Evolutionary conservation across 1,140 invertebrate genomes (phyloP).

Genomic region (Nilaparvata lugens): DNA sequence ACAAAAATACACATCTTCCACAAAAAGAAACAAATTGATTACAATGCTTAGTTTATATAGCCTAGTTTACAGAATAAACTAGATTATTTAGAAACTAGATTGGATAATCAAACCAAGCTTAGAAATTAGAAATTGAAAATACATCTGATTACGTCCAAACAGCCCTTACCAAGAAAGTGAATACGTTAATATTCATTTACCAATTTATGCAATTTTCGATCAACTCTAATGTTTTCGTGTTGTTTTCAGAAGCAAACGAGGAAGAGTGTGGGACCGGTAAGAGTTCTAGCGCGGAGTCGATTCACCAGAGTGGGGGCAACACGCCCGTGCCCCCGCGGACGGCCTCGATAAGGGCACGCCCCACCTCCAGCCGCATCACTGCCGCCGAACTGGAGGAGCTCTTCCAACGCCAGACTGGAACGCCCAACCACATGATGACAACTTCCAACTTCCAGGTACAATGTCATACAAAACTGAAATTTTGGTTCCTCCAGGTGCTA

Average conservation of each 20-base stretch:
- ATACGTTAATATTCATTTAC: no score
- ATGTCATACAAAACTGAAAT: no score
- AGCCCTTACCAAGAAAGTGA: slow-evolving; percentile 50
- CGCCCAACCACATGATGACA: slow-evolving; percentile 53
- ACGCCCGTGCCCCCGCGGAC: slow-evolving; percentile 60
- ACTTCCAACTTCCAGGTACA: slow-evolving; percentile 60
- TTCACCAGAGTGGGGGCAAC: slow-evolving; percentile 37
- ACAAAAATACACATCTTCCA: no score
- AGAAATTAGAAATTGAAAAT: no score
- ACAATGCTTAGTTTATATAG: no score
- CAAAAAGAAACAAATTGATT: no score
- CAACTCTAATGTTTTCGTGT: no score
- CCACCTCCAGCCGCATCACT: slow-evolving; percentile 76
- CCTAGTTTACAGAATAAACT: no score
- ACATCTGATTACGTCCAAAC: slow-evolving; percentile 32
- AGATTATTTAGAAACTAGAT: no score
- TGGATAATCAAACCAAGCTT: no score
- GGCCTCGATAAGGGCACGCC: slow-evolving; percentile 77
- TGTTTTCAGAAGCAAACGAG: slow-evolving; percentile 40
- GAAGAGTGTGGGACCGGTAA: slow-evolving; percentile 42
- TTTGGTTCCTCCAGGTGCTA: no score
- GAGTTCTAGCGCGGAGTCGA: slow-evolving; percentile 70
- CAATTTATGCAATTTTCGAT: no score
- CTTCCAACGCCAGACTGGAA: slow-evolving; percentile 61
- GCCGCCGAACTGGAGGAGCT: slow-evolving; percentile 83